Evolutionary conservation across 2,113 vertebrate genomes (phyloP).

Genomic region (Hippocampus barbouri): DNA sequence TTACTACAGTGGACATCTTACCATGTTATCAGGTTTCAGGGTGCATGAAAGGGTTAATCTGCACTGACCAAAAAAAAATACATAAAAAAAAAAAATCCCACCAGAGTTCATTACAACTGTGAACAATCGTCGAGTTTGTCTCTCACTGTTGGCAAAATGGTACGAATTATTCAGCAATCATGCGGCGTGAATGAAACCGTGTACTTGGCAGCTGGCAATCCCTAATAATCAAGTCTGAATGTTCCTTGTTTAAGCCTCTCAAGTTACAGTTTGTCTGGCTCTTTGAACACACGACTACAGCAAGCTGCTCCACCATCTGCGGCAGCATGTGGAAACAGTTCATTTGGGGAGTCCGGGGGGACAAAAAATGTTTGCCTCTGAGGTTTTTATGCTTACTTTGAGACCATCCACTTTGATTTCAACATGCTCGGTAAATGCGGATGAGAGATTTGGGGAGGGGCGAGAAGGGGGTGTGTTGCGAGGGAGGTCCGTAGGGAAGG

Average conservation of each 20-base stretch:
- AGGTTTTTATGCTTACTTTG: constrained; percentile 26
- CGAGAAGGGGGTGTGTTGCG: background rate
- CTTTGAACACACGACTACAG: constrained; percentile 23
- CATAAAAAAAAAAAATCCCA: background rate
- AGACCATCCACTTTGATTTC: constrained; percentile 43
- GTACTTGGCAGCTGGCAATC: constrained; percentile 25
- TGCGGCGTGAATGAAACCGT: background rate
- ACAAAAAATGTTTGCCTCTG: constrained; percentile 6
- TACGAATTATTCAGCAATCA: constrained; percentile 9
- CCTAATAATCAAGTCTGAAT: constrained; percentile 36
- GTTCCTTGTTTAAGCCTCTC: constrained; percentile 32
- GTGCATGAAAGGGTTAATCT: no score
- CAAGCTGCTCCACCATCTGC: constrained; percentile 50
- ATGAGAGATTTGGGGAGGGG: background rate
- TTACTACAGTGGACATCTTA: no score
- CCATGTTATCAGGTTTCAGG: no score
- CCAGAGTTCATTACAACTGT: background rate
- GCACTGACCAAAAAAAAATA: no score
- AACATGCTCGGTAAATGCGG: background rate
- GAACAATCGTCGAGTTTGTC: background rate
- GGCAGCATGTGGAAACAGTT: constrained; percentile 52
- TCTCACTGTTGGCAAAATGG: constrained; percentile 1
- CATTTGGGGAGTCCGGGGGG: constrained; percentile 28
- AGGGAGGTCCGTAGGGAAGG: constrained; percentile 11
- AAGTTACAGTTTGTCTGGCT: constrained; percentile 41